Evolutionary conservation across 2,888 invertebrate species (phyloP).

Genomic region (Biston betularia): DNA sequence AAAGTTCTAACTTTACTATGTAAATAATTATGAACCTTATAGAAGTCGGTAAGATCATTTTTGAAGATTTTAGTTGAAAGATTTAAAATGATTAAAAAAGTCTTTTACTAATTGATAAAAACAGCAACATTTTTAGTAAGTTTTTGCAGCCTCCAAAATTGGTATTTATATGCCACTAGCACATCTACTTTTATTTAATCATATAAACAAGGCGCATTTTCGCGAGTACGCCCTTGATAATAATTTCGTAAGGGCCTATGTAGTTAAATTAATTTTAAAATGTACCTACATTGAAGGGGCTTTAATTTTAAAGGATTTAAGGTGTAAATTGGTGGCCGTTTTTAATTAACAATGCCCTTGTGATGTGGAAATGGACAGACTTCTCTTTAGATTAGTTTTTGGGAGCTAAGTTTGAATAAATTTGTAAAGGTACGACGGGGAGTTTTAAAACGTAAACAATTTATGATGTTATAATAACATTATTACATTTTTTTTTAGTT

Average conservation of each 20-base stretch:
- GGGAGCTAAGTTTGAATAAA: neutral
- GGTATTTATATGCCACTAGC: neutral
- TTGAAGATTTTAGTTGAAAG: no score
- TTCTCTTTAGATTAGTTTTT: constrained; percentile 7
- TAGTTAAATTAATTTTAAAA: constrained; percentile 31
- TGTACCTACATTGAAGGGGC: constrained; percentile 13
- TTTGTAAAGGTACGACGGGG: neutral
- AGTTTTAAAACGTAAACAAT: neutral
- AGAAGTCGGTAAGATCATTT: no score
- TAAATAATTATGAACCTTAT: no score
- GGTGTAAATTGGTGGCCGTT: constrained; percentile 14
- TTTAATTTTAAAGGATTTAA: constrained; percentile 20
- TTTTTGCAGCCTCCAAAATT: no score
- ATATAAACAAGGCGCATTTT: constrained; percentile 9
- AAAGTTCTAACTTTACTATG: no score
- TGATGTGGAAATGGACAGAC: constrained; percentile 4
- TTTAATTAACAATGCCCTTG: constrained; percentile 23
- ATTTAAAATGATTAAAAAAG: no score
- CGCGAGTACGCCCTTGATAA: constrained; percentile 52
- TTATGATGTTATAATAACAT: no score
- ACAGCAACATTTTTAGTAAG: no score
- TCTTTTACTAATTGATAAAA: no score
- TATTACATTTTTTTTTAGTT: no score
- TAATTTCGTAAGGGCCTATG: constrained; percentile 50
- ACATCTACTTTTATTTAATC: neutral